Evolutionary conservation across 2,888 invertebrate species (phyloP), one percentile per base, ranked within the genome.

Genomic region (Rhagophthalmus giganteus): DNA sequence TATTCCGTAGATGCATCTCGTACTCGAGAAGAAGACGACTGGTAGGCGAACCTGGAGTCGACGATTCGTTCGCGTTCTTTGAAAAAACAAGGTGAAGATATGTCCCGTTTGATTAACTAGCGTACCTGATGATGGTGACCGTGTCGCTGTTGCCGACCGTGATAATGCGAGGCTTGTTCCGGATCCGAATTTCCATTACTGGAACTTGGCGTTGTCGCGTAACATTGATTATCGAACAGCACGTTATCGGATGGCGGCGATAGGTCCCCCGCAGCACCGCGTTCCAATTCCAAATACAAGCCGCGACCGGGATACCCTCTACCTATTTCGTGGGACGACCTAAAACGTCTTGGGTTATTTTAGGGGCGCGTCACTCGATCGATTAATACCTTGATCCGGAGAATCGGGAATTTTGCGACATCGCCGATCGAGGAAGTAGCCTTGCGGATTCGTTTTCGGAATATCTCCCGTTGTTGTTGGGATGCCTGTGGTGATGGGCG

Each of bases 161-260:
- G 81, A 49, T 74, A 84, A 60, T 82, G 83, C 27, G 76, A 71
- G 12, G 87, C 84, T 66, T 84, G 83, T 72, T 91, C 91, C 74
- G 90, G 87, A 75, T 92, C 92, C 24, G 90, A 91, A 77, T 92
- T 92, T 46, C 93, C 93, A 69, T 93, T 93, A 70, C 93, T 93
- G 40, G 94, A 93, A 67, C 93, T 93, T 9, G 94, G 94, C 26
- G 94, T 94, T 30, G 94, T 94, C 20, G 94, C 94, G 76, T 94
- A 94, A 78, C 94, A 94, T 74, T 92, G 92, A 79, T 94, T 93
- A 81, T 94, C 94, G 74, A 94, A 94, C 79, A 92, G 88, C 58
- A 91, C 91, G 76, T 92, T 91, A 76, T 94, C 94, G 38, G 94
- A 94, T 2, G 94, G 92, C 41, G 94, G 94, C 1, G 93, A 93